phyloP scores from a whole-genome alignment of 2,113 vertebrate species.

The Myocastor coypus region DNA sequence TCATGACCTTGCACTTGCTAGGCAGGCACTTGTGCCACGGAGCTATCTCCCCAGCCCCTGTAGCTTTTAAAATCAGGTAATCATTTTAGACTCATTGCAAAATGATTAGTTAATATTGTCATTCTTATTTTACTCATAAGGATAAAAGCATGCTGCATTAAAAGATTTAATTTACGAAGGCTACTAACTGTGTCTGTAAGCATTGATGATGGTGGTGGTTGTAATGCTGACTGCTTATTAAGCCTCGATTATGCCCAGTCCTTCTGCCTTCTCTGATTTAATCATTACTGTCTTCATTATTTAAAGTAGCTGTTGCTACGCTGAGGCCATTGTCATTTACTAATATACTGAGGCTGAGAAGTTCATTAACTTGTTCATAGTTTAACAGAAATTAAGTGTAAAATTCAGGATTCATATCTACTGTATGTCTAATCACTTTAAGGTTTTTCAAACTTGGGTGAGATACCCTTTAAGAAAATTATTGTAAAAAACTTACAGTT shows the following conservation, averaged over 20 bases:
- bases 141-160: conserved; percentile 30
- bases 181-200: not conserved
- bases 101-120: conserved; percentile 40
- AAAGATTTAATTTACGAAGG: conserved; percentile 48
- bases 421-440: conserved; percentile 9
- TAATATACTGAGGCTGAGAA: not conserved
- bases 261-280: conserved; percentile 20
- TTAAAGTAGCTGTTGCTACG: conserved; percentile 24
- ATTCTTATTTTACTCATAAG: conserved; percentile 51
- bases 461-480: conserved; percentile 49
- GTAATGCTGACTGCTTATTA: conserved; percentile 7
- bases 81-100: conserved; percentile 26
- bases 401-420: not conserved
- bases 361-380: conserved; percentile 24
- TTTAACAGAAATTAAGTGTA: conserved; percentile 28
- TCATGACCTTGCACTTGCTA: no score
- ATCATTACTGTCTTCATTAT: conserved; percentile 16
- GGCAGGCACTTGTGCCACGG: no score
- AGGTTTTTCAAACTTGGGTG: conserved; percentile 22
- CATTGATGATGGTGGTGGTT: not conserved
- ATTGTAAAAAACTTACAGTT: conserved; percentile 15
- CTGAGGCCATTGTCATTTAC: conserved; percentile 17
- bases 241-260: not conserved
- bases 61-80: conserved; percentile 4
- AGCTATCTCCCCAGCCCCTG: no score